Percentiles rank a stretch among this genome's conserved stretches.
Conservation (phyloP, 2,797 vertebrate genomes). For the Apodemus agrarius region DNA sequence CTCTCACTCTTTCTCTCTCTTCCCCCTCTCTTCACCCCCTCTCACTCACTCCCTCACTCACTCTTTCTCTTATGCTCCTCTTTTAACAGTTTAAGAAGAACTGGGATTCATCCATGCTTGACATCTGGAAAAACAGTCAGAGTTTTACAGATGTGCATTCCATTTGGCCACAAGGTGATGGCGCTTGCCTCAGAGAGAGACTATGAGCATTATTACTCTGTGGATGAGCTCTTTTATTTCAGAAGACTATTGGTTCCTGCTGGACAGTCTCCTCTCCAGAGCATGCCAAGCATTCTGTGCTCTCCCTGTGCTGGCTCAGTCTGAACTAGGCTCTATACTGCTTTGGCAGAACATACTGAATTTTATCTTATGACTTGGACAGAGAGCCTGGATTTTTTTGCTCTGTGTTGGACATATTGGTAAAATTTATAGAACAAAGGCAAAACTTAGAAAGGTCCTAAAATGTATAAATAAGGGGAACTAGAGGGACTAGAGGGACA, state of each 20-base stretch:
- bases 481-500: neutral
- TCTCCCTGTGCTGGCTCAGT: conserved; percentile 37
- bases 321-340: conserved; percentile 18
- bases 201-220: neutral
- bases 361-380: conserved; percentile 52
- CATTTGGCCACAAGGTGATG: conserved; percentile 9
- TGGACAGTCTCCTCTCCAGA: conserved; percentile 47
- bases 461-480: conserved; percentile 41
- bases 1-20: neutral
- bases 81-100: neutral
- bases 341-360: conserved; percentile 23
- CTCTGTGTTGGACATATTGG: neutral
- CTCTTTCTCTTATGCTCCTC: neutral
- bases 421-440: conserved; percentile 57
- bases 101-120: neutral
- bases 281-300: conserved; percentile 25
- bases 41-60: neutral
- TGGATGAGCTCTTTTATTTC: neutral
- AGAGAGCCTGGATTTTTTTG: neutral
- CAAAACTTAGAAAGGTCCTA: conserved; percentile 56
- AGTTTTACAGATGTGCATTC: conserved; percentile 49
- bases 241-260: conserved; percentile 28
- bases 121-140: conserved; percentile 48
- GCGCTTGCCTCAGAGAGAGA: conserved; percentile 16
- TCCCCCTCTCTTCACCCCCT: neutral